These are phyloP conservation scores for Frankliniella fusca DNA, from an alignment of 2,888 invertebrate genomes.

Conservation along the genomic window DNA sequence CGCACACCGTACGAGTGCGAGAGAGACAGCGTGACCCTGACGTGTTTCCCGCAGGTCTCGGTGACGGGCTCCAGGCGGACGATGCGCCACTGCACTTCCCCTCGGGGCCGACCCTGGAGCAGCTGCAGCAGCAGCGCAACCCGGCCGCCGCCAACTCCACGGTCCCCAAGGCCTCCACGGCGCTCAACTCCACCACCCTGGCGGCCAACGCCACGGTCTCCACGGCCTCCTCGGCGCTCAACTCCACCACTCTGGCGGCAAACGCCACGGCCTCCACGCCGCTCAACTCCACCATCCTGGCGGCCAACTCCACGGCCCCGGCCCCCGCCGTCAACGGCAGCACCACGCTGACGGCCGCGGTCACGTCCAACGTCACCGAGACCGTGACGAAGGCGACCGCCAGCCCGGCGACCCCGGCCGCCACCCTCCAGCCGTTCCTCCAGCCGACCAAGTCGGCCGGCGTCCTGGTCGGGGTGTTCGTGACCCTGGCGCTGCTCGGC, in stretches of 20 bases:
- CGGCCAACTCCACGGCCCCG: neutral
- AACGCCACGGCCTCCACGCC: neutral
- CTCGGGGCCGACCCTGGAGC: neutral
- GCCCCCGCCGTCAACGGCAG: neutral
- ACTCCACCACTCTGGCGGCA: neutral
- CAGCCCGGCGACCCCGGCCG: slow-evolving; percentile 10
- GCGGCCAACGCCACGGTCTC: neutral
- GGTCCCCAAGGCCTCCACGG: neutral
- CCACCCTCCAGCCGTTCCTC: slow-evolving; percentile 30
- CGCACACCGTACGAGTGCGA: too few species aligned
- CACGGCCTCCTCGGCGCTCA: neutral
- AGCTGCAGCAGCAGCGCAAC: neutral
- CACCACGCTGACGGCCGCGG: neutral
- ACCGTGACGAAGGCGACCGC: neutral
- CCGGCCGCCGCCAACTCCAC: neutral
- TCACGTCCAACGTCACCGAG: neutral
- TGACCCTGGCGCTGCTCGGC: slow-evolving; percentile 45
- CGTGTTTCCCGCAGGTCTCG: too few species aligned
- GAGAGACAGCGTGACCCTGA: too few species aligned
- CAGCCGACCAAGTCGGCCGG: slow-evolving; percentile 37
- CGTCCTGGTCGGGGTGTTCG: slow-evolving; percentile 40
- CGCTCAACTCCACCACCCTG: neutral
- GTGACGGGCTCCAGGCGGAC: neutral
- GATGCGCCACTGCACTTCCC: neutral
- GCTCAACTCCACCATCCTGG: neutral